Percentiles rank a stretch among this genome's conserved stretches.
These are phyloP conservation scores for Cryptus viduatorius DNA, from an alignment of 2,888 invertebrate species.

Conservation along the genomic window DNA sequence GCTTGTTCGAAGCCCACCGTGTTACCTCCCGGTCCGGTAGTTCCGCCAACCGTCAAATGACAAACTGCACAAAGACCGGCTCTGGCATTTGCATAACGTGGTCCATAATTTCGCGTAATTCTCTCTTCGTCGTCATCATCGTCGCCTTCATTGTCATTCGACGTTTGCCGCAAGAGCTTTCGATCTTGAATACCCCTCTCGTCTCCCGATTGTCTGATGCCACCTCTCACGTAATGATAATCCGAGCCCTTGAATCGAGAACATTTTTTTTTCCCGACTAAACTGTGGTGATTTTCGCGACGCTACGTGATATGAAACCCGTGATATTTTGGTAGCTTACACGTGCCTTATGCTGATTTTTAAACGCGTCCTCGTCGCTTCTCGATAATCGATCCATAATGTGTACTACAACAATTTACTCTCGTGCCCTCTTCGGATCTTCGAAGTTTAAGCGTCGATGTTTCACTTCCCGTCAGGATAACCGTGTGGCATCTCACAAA, in stretches of 20 bases:
- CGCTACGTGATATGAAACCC: neutral
- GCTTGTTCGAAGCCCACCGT: constrained; percentile 70
- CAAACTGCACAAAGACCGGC: constrained; percentile 75
- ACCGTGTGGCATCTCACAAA: constrained; percentile 59
- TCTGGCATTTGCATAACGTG: constrained; percentile 41
- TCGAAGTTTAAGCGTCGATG: constrained; percentile 31
- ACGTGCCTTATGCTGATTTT: constrained; percentile 72
- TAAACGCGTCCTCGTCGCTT: constrained; percentile 68
- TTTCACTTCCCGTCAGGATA: constrained; percentile 31
- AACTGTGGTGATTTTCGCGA: neutral
- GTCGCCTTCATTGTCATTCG: constrained; percentile 52
- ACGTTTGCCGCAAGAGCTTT: constrained; percentile 30
- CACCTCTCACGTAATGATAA: constrained; percentile 52
- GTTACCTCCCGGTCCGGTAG: constrained; percentile 61
- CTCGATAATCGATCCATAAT: constrained; percentile 66
- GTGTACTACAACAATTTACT: constrained; percentile 35
- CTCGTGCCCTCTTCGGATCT: constrained; percentile 2
- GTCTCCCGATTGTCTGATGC: constrained; percentile 56
- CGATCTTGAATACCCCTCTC: constrained; percentile 53
- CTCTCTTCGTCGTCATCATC: constrained; percentile 70
- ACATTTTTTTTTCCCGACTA: neutral
- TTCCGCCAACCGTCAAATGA: constrained; percentile 73
- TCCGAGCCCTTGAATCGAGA: constrained; percentile 49
- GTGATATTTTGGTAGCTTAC: constrained; percentile 23
- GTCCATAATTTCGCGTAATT: constrained; percentile 42